Evolutionary conservation across 2,797 vertebrate species (phyloP), one percentile per base, ranked within the genome.

Genomic region (Hozukius guyotensis): DNA sequence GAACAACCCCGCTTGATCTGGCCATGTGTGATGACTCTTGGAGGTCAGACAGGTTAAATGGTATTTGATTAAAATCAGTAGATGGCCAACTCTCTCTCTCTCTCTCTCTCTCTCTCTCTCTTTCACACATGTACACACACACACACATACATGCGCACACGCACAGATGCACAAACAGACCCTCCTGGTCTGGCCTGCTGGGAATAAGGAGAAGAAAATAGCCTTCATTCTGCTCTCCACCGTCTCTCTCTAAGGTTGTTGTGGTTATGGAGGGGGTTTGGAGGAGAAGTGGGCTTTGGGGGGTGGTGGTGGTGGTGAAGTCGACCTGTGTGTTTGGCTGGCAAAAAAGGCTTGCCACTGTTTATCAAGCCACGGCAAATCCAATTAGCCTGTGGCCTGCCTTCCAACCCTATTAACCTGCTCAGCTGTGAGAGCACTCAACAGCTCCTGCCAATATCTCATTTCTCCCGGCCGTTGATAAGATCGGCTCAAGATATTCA

Each of bases 371-470:
- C 95, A 94, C 95, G 93, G 96, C 97, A 98, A 99, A 99, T 99
- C 97, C 97, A 99, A 99, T 99, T 98, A 99, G 97, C 96, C 94
- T 91, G 95, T 94, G 96, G 97, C 97, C 97, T 96, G 94, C 96
- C 97, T 97, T 96, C 96, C 96, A 96, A 97, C 97, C 97, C 96
- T 97, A 97, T 98, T 97, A 98, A 97, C 97, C 97, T 95, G 97
- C 97, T 97, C 96, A 95, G 97, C 97, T 96, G 96, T 95, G 96
- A 97, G 96, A 96, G 95, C 96, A 95, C 96, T 96, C 96, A 96
- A 94, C 96, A 93, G 96, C 94, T 96, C 92, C 97, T 97, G 98
- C 98, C 98, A 97, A 98, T 98, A 98, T 98, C 97, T 98, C 97
- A 99, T 99, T 98, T 97, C 97, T 98, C 93, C 90, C 94, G 55